These are phyloP conservation scores for Tenebrio molitor DNA, from an alignment of 1,140 invertebrate genomes.

Conservation along the genomic window DNA sequence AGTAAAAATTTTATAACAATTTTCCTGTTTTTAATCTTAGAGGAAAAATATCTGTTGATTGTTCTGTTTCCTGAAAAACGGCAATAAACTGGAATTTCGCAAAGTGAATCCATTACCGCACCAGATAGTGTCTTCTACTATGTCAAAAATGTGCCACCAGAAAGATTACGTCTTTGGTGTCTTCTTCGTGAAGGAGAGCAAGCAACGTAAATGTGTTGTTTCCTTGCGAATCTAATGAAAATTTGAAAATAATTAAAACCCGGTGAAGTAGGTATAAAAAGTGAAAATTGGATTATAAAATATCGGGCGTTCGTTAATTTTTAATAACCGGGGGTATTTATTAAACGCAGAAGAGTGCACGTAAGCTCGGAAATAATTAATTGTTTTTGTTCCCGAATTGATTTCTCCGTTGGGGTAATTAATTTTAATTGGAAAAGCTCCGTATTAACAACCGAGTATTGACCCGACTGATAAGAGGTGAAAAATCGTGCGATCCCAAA, in stretches of 20 bases:
- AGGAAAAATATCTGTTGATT: too few relatives aligned
- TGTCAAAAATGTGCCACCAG: too few relatives aligned
- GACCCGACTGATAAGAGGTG: background rate
- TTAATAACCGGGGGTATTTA: constrained; percentile 31
- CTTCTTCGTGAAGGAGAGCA: background rate
- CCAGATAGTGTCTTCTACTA: too few relatives aligned
- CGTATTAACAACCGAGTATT: constrained; percentile 12
- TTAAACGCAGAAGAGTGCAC: constrained; percentile 29
- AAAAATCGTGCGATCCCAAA: constrained; percentile 8
- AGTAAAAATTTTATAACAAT: background rate
- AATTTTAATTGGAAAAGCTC: constrained; percentile 40
- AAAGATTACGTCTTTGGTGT: too few relatives aligned
- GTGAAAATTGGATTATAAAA: constrained; percentile 24
- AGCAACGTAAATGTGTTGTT: constrained; percentile 6
- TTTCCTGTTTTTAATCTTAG: background rate
- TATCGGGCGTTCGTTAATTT: constrained; percentile 22
- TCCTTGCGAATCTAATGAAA: constrained; percentile 12
- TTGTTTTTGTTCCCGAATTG: constrained; percentile 41
- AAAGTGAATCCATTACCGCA: too few relatives aligned
- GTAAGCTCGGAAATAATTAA: constrained; percentile 33
- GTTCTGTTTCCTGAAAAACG: too few relatives aligned
- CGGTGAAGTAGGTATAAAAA: constrained; percentile 12
- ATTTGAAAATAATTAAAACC: constrained; percentile 36
- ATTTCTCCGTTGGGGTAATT: constrained; percentile 48
- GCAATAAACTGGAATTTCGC: too few relatives aligned